Conservation (phyloP, 1,140 invertebrate genomes). For the Brachionus paranguensis region DNA sequence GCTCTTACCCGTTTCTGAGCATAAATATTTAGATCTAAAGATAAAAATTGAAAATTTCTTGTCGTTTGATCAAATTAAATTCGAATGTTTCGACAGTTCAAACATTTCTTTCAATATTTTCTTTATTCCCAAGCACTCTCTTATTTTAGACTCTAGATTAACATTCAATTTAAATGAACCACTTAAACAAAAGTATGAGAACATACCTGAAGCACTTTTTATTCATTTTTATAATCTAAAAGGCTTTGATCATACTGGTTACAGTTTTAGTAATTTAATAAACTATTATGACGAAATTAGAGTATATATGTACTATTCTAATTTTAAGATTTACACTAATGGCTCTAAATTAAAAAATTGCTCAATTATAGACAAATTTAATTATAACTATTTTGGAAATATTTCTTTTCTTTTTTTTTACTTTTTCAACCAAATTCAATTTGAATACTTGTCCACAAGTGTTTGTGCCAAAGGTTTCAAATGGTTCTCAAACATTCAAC, state of each 20-base stretch:
- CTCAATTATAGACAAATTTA: not conserved
- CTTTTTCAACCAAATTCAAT: not conserved
- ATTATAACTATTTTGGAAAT: not conserved
- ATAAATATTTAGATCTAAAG: not conserved
- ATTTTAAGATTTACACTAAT: not conserved
- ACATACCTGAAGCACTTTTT: not conserved
- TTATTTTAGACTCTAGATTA: not conserved
- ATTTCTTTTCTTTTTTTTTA: not conserved
- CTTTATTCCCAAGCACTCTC: not conserved
- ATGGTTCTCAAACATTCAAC: not conserved
- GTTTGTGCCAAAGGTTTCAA: not conserved
- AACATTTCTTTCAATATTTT: not conserved
- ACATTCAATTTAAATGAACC: not conserved
- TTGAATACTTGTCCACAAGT: not conserved
- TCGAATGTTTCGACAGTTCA: not conserved
- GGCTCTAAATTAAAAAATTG: not conserved
- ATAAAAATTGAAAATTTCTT: not conserved
- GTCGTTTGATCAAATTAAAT: not conserved
- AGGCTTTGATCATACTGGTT: not conserved
- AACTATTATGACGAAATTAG: not conserved
- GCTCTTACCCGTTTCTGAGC: not conserved
- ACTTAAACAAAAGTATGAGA: too few species aligned
- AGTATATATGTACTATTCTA: not conserved
- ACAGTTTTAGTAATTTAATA: not conserved
- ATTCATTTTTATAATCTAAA: not conserved